Evolutionary conservation across 2,888 invertebrate species (phyloP), one percentile per base, ranked within the genome.

Genomic region (Cephus rjabovi): DNA sequence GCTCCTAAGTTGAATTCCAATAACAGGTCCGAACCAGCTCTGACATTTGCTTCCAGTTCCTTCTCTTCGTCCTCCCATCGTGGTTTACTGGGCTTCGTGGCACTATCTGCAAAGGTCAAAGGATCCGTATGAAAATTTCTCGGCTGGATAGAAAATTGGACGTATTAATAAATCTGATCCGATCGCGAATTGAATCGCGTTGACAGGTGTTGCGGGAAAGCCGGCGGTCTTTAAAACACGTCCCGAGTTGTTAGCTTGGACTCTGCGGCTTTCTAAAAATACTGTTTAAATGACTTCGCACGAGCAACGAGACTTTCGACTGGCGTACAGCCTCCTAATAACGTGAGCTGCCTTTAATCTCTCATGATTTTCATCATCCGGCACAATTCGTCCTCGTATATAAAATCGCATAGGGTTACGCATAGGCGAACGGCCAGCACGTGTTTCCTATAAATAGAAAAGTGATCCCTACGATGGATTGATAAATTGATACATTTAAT

Each of bases 201-300:
- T 78, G 78, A 76, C 78, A 78, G 78, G 30, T 68, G 69, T 75
- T 12, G 74, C 74, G 74, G 37, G 23, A 34, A 35, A 74, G 74
- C 74, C 74, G 74, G 35, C 74, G 31, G 12, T 12, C 33, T 33
- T 71, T 33, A 11, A 71, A 77, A 81, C 75, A 77, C 71, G 77
- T 75, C 40, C 23, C 75, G 77, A 40, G 71, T 75, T 81, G 81
- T 81, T 80, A 81, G 81, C 85, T 87, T 86, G 87, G 86, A 85
- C 84, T 86, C 84, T 86, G 87, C 85, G 87, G 86, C 83, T 81
- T 81, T 84, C 88, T 88, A 89, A 89, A 89, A 89, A 89, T 89
- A 89, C 79, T 77, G 79, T 85, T 84, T 82, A 86, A 87, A 87
- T 84, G 85, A 86, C 85, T 86, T 80, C 82, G 82, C 80, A 81